Evolutionary conservation across 2,888 invertebrate species (phyloP).

Genomic region (Nomada ferruginata): DNA sequence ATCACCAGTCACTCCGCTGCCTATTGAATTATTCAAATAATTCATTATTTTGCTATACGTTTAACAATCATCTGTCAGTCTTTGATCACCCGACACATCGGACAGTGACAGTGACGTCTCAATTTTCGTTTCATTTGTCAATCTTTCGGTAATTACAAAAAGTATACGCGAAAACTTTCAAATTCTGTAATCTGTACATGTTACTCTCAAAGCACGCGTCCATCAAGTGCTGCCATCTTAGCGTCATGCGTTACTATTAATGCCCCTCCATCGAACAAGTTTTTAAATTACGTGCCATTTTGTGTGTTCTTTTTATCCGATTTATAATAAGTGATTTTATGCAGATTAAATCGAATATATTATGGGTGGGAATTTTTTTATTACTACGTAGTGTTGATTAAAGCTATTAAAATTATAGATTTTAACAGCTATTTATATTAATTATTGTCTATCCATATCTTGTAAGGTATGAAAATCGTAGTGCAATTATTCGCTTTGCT

Average conservation of each 20-base stretch:
- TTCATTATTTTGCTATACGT: conserved; percentile 76
- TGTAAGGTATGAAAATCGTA: too few relatives aligned
- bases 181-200: conserved; percentile 61
- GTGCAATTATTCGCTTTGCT: too few relatives aligned
- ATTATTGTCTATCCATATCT: too few relatives aligned
- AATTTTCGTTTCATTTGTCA: conserved; percentile 71
- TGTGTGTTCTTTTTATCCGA: too few relatives aligned
- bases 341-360: too few relatives aligned
- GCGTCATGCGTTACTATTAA: conserved; percentile 7
- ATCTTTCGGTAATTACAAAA: conserved; percentile 55
- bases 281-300: background rate
- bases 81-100: conserved; percentile 36
- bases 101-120: conserved; percentile 39
- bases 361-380: too few relatives aligned
- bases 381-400: too few relatives aligned
- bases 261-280: background rate
- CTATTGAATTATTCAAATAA: conserved; percentile 78
- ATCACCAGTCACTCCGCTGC: conserved; percentile 76
- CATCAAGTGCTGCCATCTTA: conserved; percentile 42
- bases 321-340: too few relatives aligned
- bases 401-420: too few relatives aligned
- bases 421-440: too few relatives aligned
- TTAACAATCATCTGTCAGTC: conserved; percentile 57
- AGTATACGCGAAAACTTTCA: conserved; percentile 71
- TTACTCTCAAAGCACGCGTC: conserved; percentile 68